Base-by-base conservation (phyloP, 2,113 vertebrate species). In the Anarhynchus alexandrinus region DNA sequence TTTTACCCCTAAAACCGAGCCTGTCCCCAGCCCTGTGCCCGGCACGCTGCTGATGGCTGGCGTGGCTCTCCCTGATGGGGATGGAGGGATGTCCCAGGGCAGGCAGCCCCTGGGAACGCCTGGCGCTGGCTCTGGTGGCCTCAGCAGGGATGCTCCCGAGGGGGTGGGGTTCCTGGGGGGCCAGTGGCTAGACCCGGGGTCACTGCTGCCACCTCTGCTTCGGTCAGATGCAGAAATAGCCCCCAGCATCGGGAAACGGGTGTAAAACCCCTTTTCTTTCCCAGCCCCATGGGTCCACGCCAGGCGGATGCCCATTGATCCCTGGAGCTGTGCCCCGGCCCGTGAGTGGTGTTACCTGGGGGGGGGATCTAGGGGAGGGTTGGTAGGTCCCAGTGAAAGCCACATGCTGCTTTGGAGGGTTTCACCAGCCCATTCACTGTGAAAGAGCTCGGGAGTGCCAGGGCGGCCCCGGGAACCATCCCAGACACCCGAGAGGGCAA, bases 241-340 rank as follows among this genome's bases (percentile, higher is more conserved):
- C 18, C n/a, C 64, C 65, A 43, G 42, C 3, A 27, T 3, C 11
- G 30, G 29, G 71, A 88, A 77, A 86, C 3, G 42, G 54, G 9
- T 52, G 19, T 17, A 42, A 85, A 47, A 0, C 1, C 36, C 32
- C 19, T 65, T 85, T 76, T 32, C 47, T 69, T 58, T 54, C 54
- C 58, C 79, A 66, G 64, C 19, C 27, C 51, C 0, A 0, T 0
- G 0, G 22, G 69, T 1, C 15, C 1, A 6, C 2, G 4, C 27
- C 43, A 42, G 62, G 21, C 2, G 1, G 74, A 16, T 27, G 30
- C 32, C 43, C 7, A 2, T 0, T 18, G 62, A 67, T 43, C 58
- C 47, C 70, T 26, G 38, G 52, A 67, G 26, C 52, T 1, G 3
- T 18, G 25, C 32, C 15, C 57, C 5, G 16, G 32, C 29, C 26